phyloP scores from a whole-genome alignment of 2,797 vertebrate species.

The Loriculus beryllinus region DNA sequence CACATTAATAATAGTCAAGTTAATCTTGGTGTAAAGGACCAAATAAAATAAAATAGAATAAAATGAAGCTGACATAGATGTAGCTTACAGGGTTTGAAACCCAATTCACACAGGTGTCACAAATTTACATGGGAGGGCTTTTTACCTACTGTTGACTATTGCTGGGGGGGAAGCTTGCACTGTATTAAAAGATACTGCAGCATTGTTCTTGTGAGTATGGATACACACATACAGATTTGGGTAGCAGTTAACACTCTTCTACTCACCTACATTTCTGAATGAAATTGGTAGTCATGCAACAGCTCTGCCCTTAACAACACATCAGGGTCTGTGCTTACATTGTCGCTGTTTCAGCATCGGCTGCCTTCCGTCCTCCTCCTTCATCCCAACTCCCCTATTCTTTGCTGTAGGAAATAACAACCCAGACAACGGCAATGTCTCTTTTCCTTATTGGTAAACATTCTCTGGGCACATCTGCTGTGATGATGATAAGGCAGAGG shows the following conservation, averaged over 20 bases:
- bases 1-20: background rate
- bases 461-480: constrained; percentile 47
- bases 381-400: constrained; percentile 35
- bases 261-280: background rate
- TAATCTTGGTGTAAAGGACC: background rate
- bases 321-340: background rate
- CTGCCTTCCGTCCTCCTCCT: constrained; percentile 23
- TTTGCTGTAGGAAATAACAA: constrained; percentile 66
- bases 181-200: background rate
- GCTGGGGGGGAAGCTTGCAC: rapidly evolving
- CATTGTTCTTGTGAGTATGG: background rate
- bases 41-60: no score
- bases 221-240: background rate
- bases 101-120: background rate
- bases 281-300: background rate
- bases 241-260: background rate
- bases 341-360: background rate
- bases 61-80: background rate
- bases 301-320: background rate
- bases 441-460: constrained; percentile 58
- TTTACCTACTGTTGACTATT: background rate
- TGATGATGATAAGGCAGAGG: constrained; percentile 48
- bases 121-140: background rate
- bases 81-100: background rate
- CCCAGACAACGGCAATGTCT: constrained; percentile 44